A percentile compares a stretch with the other conserved stretches of the same genome.
Evolutionary conservation across 2,113 vertebrate species (phyloP).

Genomic region (Triplophysa siluroides): DNA sequence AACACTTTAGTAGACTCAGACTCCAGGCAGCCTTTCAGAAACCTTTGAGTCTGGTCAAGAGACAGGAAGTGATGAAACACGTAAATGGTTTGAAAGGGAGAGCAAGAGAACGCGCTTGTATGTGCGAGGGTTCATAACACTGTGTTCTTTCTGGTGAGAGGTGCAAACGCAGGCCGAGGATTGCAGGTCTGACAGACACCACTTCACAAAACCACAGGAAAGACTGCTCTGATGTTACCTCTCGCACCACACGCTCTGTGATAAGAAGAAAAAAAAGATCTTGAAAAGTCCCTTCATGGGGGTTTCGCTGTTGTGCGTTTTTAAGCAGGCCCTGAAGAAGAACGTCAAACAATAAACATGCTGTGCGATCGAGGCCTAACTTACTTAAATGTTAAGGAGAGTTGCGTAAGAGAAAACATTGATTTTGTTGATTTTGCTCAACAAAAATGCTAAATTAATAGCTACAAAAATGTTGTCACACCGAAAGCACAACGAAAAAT

Average conservation of each 20-base stretch:
- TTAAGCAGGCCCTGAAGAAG: constrained; percentile 37
- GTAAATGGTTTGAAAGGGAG: constrained; percentile 42
- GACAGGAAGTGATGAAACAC: constrained; percentile 58
- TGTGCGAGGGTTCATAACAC: neutral
- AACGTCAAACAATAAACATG: constrained; percentile 11
- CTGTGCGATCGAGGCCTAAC: neutral
- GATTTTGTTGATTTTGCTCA: neutral
- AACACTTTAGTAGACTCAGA: neutral
- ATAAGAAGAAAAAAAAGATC: constrained; percentile 62
- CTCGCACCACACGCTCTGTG: constrained; percentile 54
- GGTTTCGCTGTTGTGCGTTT: constrained; percentile 50
- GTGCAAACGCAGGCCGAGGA: constrained; percentile 56
- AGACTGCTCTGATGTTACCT: constrained; percentile 66
- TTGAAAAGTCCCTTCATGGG: constrained; percentile 57
- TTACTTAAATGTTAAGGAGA: neutral
- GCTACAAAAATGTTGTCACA: neutral
- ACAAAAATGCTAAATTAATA: neutral
- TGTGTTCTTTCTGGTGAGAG: constrained; percentile 43
- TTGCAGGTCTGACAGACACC: constrained; percentile 63
- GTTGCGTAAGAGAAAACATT: neutral
- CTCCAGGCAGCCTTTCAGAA: constrained; percentile 10
- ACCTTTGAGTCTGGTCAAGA: constrained; percentile 54
- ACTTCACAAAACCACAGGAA: constrained; percentile 73
- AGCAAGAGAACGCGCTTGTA: constrained; percentile 8
- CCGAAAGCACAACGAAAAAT: too few relatives aligned